Evolutionary conservation across 1,140 invertebrate genomes (phyloP), one percentile per base, ranked within the genome.

Genomic region (Helicoverpa armigera): DNA sequence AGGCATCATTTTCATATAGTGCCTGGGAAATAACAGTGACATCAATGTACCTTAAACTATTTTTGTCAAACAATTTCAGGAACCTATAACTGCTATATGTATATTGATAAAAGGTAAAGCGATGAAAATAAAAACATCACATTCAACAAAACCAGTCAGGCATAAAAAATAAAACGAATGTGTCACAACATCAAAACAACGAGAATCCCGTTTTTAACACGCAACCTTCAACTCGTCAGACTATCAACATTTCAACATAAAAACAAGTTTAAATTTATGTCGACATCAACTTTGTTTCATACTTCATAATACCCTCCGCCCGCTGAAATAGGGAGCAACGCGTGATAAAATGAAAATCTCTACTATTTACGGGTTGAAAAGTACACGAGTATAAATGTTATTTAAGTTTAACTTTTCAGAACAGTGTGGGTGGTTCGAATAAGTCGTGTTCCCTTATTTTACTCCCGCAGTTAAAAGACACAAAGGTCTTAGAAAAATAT

Each of bases 1-100:
- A 3, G 97, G 87, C 87, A 97, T 97, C 85, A 98, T 93, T 35
- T 96, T 95, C 67, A 96, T 77, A 89, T 98, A 98, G 87, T 97
- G 96, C 86, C 98, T 97, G 91, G 11, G 2, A 56, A 60, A 69
- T 43, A 77, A 29, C 5, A 73, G 14, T 51, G 14, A n/a, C 1
- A 3, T 31, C 12, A 35, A 9, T 7, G 9, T 9, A 9, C 35
- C 35, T 43, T 1, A 5, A 43, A 5, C 7, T 7, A 35, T 43
- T 43, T 43, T 1, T 23, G 0, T 23, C 23, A 23, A 23, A 23
- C 35, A 7, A 43, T 43, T 43, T 7, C 35, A 43, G 35, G 35
- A 5, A 7, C 5, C 35, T 9, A 23, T 23, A 23, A 23, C 1
- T 23, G 23, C 23, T 23, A 23, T 23, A 23, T 23, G 23, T 23